Base-by-base conservation (phyloP, 2,113 vertebrate genomes). In the Rhombomys opimus region DNA sequence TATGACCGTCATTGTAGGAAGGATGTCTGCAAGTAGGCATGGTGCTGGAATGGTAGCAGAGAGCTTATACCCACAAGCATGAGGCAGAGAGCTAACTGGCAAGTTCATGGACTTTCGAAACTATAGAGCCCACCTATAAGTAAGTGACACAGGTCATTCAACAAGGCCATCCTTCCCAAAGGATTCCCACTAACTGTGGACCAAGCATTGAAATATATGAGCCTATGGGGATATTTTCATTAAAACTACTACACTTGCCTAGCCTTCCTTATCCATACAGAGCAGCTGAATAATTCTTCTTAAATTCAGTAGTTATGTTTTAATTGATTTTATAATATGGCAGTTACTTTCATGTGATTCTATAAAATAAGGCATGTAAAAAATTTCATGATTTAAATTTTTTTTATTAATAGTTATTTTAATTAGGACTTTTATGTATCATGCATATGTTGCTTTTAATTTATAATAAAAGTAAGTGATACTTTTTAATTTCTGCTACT, bases 311-410 rank as follows among this genome's bases (percentile, higher is more conserved):
- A 35, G 76, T 59, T 86, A 17, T 90, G 20, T 46, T 95, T 92
- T 95, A 92, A 75, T 89, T 91, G 91, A 30, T 67, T 87, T 13
- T 57, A 57, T 14, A 77, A 70, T 85, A 41, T 89, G 8, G 20
- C 81, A 57, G 30, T 87, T 91, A 87, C 75, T 91, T 93, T 87
- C 22, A 63, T 70, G 8, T 94, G 85, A 54, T 92, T 38, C 20
- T 80, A 52, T 84, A 38, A 93, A 93, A 38, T 89, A 76, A 95
- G 96, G 67, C 7, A 59, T 96, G 25, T 20, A 95, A 46, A 46
- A 76, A 32, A 46, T 94, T 95, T 93, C 93, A 67, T 92, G 73
- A 91, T 86, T 89, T 93, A 90, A 92, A 87, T 4, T 84, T 90
- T 73, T 87, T 73, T 90, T 80, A 65, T 54, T 89, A 59, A 61